A percentile compares a stretch with the other conserved stretches of the same genome.
Evolutionary conservation across 2,797 vertebrate species (phyloP).

Genomic region (Sciurus vulgaris): DNA sequence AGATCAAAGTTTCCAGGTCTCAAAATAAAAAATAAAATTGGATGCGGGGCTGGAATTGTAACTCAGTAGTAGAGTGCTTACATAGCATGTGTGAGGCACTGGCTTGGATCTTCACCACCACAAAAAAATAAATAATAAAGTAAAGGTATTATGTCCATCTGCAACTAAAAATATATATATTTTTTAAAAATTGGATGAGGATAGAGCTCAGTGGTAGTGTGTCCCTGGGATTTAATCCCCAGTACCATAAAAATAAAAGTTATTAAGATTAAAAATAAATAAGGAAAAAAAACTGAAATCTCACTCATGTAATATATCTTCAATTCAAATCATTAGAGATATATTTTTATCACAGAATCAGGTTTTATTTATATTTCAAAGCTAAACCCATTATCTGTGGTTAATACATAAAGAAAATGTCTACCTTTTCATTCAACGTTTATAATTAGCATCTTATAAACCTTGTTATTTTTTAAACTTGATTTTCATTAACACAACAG

Average conservation of each 20-base stretch:
- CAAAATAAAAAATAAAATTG: too few relatives aligned
- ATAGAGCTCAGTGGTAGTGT: too few relatives aligned
- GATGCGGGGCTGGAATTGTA: too few relatives aligned
- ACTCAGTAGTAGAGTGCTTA: too few relatives aligned
- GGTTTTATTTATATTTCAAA: conserved; percentile 61
- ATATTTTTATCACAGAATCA: conserved; percentile 31
- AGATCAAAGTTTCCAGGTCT: too few relatives aligned
- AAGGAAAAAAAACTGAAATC: not conserved
- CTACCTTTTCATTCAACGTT: conserved; percentile 57
- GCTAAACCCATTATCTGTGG: conserved; percentile 15
- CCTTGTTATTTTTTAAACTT: conserved; percentile 34
- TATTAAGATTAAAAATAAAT: conserved; percentile 27
- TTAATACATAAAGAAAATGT: conserved; percentile 58
- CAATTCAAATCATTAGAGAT: conserved; percentile 55
- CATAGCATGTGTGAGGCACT: too few relatives aligned
- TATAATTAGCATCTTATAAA: not conserved
- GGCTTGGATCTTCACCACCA: too few relatives aligned
- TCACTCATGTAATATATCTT: not conserved
- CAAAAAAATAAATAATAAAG: too few relatives aligned
- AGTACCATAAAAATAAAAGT: not conserved
- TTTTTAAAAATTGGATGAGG: too few relatives aligned
- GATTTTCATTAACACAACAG: conserved; percentile 52
- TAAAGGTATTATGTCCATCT: too few relatives aligned
- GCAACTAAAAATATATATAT: too few relatives aligned
- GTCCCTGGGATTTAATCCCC: too few relatives aligned